Conservation (phyloP, 2,113 vertebrate species). For the Paradoxurus hermaphroditus region DNA sequence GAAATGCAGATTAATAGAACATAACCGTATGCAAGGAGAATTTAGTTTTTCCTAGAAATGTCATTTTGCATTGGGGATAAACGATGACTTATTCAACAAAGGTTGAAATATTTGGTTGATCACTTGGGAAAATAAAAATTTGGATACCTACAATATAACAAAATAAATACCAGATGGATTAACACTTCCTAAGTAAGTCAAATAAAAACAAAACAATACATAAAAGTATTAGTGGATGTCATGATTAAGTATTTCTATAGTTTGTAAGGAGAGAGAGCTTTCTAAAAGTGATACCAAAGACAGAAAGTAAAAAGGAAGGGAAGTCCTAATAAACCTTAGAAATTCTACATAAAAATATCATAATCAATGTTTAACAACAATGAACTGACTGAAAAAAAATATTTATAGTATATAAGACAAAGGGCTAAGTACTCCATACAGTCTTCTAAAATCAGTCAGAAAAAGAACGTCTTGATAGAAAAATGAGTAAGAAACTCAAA, state of each 20-base stretch:
- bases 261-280: background rate
- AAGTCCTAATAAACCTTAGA: background rate
- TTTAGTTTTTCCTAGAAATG: background rate
- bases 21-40: background rate
- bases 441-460: background rate
- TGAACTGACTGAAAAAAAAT: background rate
- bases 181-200: slow-evolving; percentile 12
- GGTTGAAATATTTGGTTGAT: background rate
- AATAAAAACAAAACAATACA: slow-evolving; percentile 22
- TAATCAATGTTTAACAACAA: background rate
- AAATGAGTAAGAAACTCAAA: background rate
- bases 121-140: slow-evolving; percentile 10
- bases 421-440: background rate
- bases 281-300: background rate
- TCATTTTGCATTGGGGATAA: slow-evolving; percentile 25
- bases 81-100: background rate
- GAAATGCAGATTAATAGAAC: background rate
- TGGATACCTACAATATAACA: background rate
- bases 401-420: background rate
- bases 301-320: background rate
- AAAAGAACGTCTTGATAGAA: background rate
- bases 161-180: background rate
- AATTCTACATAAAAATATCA: background rate
- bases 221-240: background rate
- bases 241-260: background rate